Percentiles rank a stretch among this genome's conserved stretches.
These are phyloP conservation scores for Macropis europaea DNA, from an alignment of 2,888 invertebrate genomes.

Conservation along the genomic window DNA sequence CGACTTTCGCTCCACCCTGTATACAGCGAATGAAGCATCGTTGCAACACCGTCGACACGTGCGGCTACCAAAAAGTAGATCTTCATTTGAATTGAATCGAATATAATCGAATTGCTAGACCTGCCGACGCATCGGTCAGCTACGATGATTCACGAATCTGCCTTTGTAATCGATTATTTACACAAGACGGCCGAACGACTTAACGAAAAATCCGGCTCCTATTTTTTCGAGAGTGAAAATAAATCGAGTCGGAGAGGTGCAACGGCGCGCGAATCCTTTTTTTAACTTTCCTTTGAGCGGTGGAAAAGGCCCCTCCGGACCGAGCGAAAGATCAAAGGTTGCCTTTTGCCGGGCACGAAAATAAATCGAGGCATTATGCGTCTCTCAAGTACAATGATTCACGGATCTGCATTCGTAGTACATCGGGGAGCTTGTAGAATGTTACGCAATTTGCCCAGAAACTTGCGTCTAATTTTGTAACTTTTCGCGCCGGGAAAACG, in stretches of 20 bases:
- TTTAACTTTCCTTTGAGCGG: too few relatives aligned
- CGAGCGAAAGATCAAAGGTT: conserved; percentile 44
- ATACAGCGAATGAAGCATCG: too few relatives aligned
- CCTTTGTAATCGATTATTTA: conserved; percentile 4
- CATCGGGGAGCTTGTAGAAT: background rate
- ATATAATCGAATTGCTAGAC: conserved; percentile 22
- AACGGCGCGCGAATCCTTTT: too few relatives aligned
- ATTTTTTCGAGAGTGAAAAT: too few relatives aligned
- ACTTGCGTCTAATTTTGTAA: conserved; percentile 40
- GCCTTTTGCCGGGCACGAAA: conserved; percentile 35
- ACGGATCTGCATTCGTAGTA: conserved; percentile 22
- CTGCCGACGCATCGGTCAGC: background rate
- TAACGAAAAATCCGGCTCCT: too few relatives aligned
- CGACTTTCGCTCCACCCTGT: too few relatives aligned
- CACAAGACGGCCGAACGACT: background rate
- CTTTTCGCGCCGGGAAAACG: conserved; percentile 37
- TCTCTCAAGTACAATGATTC: conserved; percentile 44
- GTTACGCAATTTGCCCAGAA: conserved; percentile 41
- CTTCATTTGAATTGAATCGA: conserved; percentile 32
- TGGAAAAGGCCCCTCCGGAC: too few relatives aligned
- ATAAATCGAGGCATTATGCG: conserved; percentile 52
- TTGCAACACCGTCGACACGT: too few relatives aligned
- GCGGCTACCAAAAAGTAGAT: background rate
- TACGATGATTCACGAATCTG: conserved; percentile 20
- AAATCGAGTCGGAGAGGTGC: background rate